Percentiles rank a stretch among this genome's conserved stretches.
phyloP scores from a whole-genome alignment of 2,797 vertebrate genomes.

The Orestias chungarensis region DNA sequence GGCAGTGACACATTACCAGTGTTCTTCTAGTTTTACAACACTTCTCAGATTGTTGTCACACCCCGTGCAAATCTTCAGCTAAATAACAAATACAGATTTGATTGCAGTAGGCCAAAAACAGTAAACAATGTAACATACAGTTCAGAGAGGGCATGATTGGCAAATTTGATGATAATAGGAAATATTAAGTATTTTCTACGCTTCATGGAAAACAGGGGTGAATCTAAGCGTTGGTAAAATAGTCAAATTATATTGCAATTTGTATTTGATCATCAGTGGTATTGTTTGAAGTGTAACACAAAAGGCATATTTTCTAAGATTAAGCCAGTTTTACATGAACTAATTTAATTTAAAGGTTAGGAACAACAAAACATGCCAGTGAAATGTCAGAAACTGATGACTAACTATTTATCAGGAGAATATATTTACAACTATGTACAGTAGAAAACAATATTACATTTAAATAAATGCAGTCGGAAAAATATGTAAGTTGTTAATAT shows the following conservation, averaged over 20 bases:
- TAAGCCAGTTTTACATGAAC: background rate
- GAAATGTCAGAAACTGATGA: no score
- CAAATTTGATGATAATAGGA: slow-evolving; percentile 64
- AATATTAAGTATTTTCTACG: slow-evolving; percentile 60
- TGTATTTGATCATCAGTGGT: background rate
- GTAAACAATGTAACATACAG: slow-evolving; percentile 59
- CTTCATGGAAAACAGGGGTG: slow-evolving; percentile 18
- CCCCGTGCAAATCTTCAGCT: slow-evolving; percentile 35
- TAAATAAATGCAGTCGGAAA: no score
- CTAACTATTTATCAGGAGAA: no score
- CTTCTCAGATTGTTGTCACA: slow-evolving; percentile 37
- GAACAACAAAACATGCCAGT: no score
- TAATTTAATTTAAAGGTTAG: background rate
- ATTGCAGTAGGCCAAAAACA: slow-evolving; percentile 54
- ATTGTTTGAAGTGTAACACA: background rate
- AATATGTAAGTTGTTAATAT: no score
- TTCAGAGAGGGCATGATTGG: slow-evolving; percentile 55
- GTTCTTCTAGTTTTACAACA: slow-evolving; percentile 47
- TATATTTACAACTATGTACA: no score
- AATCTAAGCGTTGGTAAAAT: slow-evolving; percentile 42
- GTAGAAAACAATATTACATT: no score
- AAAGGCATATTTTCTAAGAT: no score
- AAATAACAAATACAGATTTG: slow-evolving; percentile 45
- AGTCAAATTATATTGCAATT: background rate
- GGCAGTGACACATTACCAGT: slow-evolving; percentile 39